Percentiles rank a stretch among this genome's conserved stretches.
These are phyloP conservation scores for Protobothrops flavoviridis DNA, from an alignment of 2,113 vertebrate genomes.

Conservation along the genomic window DNA sequence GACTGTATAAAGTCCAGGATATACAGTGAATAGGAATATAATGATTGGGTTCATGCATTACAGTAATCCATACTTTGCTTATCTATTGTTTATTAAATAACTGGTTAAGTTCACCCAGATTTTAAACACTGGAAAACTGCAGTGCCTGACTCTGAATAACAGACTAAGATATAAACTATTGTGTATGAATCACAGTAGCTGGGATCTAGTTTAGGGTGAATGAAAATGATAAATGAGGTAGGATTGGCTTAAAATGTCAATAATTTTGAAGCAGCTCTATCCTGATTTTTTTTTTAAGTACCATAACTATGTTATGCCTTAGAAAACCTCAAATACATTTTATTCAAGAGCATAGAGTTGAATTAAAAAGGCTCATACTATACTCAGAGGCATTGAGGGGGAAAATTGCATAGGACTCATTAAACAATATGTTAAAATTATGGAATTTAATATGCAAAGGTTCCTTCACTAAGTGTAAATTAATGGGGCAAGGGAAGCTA, in stretches of 20 bases:
- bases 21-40: neutral
- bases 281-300: neutral
- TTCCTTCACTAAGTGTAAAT: neutral
- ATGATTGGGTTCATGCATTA: neutral
- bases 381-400: neutral
- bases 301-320: neutral
- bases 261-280: neutral
- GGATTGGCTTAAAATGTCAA: neutral
- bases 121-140: neutral
- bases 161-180: neutral
- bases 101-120: neutral
- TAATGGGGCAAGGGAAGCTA: neutral
- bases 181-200: neutral
- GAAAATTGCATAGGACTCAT: neutral
- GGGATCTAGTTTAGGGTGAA: neutral
- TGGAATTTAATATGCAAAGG: neutral
- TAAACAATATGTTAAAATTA: neutral
- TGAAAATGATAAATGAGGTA: neutral
- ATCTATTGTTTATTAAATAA: neutral
- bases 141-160: neutral
- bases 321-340: neutral
- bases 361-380: neutral
- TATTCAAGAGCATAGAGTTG: neutral
- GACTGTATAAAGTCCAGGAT: fast-evolving
- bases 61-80: neutral